Conservation (phyloP, 2,888 invertebrate genomes). For the Hedya salicella region DNA sequence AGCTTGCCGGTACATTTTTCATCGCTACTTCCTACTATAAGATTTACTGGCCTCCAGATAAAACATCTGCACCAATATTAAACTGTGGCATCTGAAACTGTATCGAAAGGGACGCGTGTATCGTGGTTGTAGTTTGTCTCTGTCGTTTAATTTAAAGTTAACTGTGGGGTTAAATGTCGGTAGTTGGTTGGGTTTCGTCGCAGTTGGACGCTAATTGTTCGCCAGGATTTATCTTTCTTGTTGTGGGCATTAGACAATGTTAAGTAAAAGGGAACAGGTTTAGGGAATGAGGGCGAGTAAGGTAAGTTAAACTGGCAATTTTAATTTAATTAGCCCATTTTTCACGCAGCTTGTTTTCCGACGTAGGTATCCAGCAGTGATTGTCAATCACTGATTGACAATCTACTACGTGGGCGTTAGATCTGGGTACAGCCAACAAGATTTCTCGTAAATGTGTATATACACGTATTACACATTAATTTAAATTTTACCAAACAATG, state of each 20-base stretch:
- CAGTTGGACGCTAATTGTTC: slow-evolving; percentile 39
- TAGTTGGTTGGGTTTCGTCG: slow-evolving; percentile 16
- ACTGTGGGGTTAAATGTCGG: slow-evolving; percentile 33
- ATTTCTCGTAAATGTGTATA: no score
- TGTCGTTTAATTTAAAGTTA: slow-evolving; percentile 34
- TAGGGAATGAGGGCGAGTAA: background rate
- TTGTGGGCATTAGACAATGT: slow-evolving; percentile 20
- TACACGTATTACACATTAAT: no score
- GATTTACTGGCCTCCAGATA: slow-evolving; percentile 64
- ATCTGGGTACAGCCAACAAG: no score
- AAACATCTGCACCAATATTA: slow-evolving; percentile 55
- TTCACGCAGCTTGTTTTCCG: background rate
- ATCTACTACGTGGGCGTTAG: no score
- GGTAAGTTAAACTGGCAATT: slow-evolving; percentile 2
- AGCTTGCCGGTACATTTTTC: slow-evolving; percentile 63
- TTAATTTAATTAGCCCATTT: background rate
- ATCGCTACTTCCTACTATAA: slow-evolving; percentile 61
- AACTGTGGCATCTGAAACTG: slow-evolving; percentile 36
- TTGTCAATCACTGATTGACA: no score
- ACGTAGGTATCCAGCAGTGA: background rate
- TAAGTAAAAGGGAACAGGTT: slow-evolving; percentile 9
- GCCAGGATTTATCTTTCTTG: slow-evolving; percentile 27
- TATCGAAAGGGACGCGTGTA: slow-evolving; percentile 27
- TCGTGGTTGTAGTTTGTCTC: slow-evolving; percentile 13
- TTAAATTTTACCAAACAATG: no score